Evolutionary conservation across 2,797 vertebrate genomes (phyloP), one percentile per base, ranked within the genome.

Genomic region (Enteromius unitaeniatus): DNA sequence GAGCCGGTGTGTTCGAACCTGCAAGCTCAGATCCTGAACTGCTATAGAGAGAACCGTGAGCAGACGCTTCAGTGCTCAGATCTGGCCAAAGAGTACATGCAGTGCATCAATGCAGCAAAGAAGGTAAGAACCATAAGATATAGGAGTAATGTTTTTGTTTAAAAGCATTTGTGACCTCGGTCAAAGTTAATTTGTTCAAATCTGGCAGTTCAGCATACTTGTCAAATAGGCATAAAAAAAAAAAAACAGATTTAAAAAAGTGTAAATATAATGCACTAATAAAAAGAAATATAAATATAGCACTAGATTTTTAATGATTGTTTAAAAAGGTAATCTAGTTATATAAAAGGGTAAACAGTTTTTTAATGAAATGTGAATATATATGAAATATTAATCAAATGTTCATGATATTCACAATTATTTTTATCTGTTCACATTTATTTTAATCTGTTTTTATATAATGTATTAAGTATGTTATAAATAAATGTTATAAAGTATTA

Each of bases 31-130:
- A 96, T 99, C 82, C 91, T 97, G 70, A 94, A 91, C 84, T 99
- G 98, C 91, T 99, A 98, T 93, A 93, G 86, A 6, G 93, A 95
- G 85, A 97, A 96, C 90, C 89, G 91, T 17, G 89, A 77, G 19
- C 95, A 97, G 92, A 96, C 96, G 14, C 94, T 99, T 4, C 94
- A 91, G 85, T 99, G 97, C 91, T 96, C 97, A 0, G 95, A 96
- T 89, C 93, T 99, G 90, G 97, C 95, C 87, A 97, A 96, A 91
- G 93, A 97, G 2, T 99, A 99, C 91, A 95, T 95, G 92, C 96
- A 88, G 88, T 99, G 98, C 1, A 96, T 99, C 87, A 91, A 94
- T 3, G 89, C 95, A 0, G 95, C 96, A 84, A 97, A 95, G 87
- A 97, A 97, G 97, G 98, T 98, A 93, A 92, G 90, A 64, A 76